Percentiles rank a stretch among this genome's conserved stretches.
Conservation (phyloP, 2,797 vertebrate genomes). For the Microcaecilia unicolor region DNA sequence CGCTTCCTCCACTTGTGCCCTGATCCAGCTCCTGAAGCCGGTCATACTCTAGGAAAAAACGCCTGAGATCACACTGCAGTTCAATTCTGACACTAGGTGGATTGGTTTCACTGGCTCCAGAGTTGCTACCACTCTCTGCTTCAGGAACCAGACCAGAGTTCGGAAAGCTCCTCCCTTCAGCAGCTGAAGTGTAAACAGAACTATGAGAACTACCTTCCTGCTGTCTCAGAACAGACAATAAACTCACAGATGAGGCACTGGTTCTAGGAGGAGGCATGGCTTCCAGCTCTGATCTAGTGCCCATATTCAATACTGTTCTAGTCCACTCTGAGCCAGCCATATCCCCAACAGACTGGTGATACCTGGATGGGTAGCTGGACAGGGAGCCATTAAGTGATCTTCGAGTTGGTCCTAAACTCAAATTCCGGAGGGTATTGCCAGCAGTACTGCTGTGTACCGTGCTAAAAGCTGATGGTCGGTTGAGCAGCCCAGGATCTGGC, state of each 20-base stretch:
- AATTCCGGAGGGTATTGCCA: slow-evolving; percentile 73
- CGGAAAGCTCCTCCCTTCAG: slow-evolving; percentile 81
- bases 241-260: slow-evolving; percentile 86
- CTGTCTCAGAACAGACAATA: slow-evolving; percentile 84
- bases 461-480: slow-evolving; percentile 91
- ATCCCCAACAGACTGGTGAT: slow-evolving; percentile 57
- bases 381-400: slow-evolving; percentile 62
- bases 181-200: slow-evolving; percentile 91
- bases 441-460: slow-evolving; percentile 85
- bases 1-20: slow-evolving; percentile 57
- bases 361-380: slow-evolving; percentile 60
- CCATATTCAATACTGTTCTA: slow-evolving; percentile 77
- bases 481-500: slow-evolving; percentile 68
- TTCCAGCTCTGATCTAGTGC: slow-evolving; percentile 60
- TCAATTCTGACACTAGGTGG: slow-evolving; percentile 83
- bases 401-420: slow-evolving; percentile 66
- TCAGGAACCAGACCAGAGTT: slow-evolving; percentile 48
- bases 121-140: slow-evolving; percentile 68
- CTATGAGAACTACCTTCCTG: slow-evolving; percentile 84
- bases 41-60: slow-evolving; percentile 95
- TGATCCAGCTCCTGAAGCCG: slow-evolving; percentile 89
- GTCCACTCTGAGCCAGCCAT: slow-evolving; percentile 76
- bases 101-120: slow-evolving; percentile 59
- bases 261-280: slow-evolving; percentile 86
- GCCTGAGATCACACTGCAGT: slow-evolving; percentile 91